Percentiles rank a stretch among this genome's conserved stretches.
Conservation (phyloP, 2,888 invertebrate genomes). For the Pardosa pseudoannulata region DNA sequence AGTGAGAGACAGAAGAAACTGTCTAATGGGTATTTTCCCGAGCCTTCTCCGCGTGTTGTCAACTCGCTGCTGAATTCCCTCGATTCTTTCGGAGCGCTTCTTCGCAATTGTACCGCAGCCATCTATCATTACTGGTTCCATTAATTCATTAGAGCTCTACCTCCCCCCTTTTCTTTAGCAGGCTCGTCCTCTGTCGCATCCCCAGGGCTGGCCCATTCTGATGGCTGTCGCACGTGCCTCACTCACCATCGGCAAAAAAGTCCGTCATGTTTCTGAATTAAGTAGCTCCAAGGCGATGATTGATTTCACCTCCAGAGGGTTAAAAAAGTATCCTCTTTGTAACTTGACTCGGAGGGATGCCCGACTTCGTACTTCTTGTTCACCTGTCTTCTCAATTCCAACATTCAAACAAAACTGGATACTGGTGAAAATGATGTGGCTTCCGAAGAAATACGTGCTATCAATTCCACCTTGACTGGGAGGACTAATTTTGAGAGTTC, state of each 20-base stretch:
- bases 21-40: constrained; percentile 56
- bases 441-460: too few relatives aligned
- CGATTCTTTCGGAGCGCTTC: constrained; percentile 53
- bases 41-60: constrained; percentile 53
- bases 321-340: background rate
- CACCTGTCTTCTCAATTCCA: background rate
- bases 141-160: constrained; percentile 71
- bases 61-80: constrained; percentile 46
- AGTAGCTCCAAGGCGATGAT: constrained; percentile 33
- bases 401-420: background rate
- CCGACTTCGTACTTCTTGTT: background rate
- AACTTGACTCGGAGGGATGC: background rate
- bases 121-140: constrained; percentile 72
- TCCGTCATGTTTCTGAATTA: constrained; percentile 11
- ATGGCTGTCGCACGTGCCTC: constrained; percentile 13
- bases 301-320: constrained; percentile 31
- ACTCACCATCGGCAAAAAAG: constrained; percentile 9
- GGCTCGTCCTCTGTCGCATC: constrained; percentile 29
- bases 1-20: constrained; percentile 27
- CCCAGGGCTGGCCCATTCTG: constrained; percentile 29
- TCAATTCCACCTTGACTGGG: too few relatives aligned
- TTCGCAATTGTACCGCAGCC: constrained; percentile 39
- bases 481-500: too few relatives aligned
- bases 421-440: background rate
- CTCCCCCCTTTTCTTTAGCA: constrained; percentile 39